Evolutionary conservation across 2,888 invertebrate species (phyloP).

Genomic region (Calliscelio sp.): DNA sequence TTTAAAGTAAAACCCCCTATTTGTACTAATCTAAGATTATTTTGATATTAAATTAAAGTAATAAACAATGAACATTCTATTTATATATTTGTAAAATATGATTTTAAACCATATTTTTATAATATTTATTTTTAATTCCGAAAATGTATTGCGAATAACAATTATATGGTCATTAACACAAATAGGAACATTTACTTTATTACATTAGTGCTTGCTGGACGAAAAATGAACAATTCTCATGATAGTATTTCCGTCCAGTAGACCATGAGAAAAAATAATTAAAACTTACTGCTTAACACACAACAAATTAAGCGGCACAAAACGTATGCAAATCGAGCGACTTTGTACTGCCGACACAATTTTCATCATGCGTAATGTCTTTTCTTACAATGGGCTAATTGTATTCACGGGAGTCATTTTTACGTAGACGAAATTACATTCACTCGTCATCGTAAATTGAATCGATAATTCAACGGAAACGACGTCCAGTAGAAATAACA

Average conservation of each 20-base stretch:
- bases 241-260: background rate
- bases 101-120: too few species aligned
- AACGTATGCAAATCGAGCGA: conserved; percentile 20
- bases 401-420: background rate
- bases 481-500: background rate
- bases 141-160: too few species aligned
- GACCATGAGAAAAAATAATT: conserved; percentile 1
- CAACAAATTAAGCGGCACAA: conserved; percentile 10
- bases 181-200: too few species aligned
- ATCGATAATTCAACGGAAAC: background rate
- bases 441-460: background rate
- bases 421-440: conserved; percentile 13
- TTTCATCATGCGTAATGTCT: conserved; percentile 14
- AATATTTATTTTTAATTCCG: too few species aligned
- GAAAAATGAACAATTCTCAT: too few species aligned
- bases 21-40: background rate
- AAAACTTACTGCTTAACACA: background rate
- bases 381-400: conserved; percentile 20
- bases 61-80: too few species aligned
- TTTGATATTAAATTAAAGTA: background rate
- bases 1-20: too few species aligned
- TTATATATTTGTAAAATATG: too few species aligned
- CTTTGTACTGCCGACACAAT: conserved; percentile 20
- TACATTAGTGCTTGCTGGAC: too few species aligned
- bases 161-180: too few species aligned